phyloP scores from a whole-genome alignment of 2,888 invertebrate species.

The Biston betularia region DNA sequence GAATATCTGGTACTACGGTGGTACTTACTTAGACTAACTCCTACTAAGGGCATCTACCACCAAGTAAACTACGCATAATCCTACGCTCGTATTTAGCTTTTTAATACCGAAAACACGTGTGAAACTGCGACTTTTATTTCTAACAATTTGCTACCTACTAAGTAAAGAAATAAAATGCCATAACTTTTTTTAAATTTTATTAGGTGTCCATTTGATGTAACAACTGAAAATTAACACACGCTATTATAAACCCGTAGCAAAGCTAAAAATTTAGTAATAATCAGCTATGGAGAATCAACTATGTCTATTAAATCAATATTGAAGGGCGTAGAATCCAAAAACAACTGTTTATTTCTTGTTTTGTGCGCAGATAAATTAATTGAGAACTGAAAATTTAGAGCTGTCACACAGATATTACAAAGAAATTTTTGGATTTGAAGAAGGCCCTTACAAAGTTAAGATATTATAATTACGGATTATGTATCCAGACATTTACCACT shows the following conservation, averaged over 20 bases:
- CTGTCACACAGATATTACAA: slow-evolving; percentile 20
- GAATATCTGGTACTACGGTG: too few relatives aligned
- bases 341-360: slow-evolving; percentile 40
- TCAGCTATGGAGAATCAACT: slow-evolving; percentile 62
- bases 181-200: slow-evolving; percentile 72
- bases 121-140: too few relatives aligned
- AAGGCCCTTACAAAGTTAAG: slow-evolving; percentile 20
- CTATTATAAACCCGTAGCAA: slow-evolving; percentile 82
- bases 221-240: slow-evolving; percentile 78
- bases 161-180: slow-evolving; percentile 45
- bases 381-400: slow-evolving; percentile 42
- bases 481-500: slow-evolving; percentile 42
- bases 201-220: slow-evolving; percentile 80
- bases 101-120: too few relatives aligned
- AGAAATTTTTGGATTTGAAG: slow-evolving; percentile 21
- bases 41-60: too few relatives aligned
- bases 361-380: slow-evolving; percentile 60
- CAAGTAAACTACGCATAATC: too few relatives aligned
- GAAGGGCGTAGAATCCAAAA: slow-evolving; percentile 51
- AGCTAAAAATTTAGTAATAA: slow-evolving; percentile 74
- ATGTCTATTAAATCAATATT: slow-evolving; percentile 50
- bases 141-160: too few relatives aligned
- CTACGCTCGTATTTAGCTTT: too few relatives aligned
- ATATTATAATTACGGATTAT: slow-evolving; percentile 28
- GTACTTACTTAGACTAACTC: too few relatives aligned